Base-by-base conservation (phyloP, 2,797 vertebrate species). In the Monodelphis domestica region DNA sequence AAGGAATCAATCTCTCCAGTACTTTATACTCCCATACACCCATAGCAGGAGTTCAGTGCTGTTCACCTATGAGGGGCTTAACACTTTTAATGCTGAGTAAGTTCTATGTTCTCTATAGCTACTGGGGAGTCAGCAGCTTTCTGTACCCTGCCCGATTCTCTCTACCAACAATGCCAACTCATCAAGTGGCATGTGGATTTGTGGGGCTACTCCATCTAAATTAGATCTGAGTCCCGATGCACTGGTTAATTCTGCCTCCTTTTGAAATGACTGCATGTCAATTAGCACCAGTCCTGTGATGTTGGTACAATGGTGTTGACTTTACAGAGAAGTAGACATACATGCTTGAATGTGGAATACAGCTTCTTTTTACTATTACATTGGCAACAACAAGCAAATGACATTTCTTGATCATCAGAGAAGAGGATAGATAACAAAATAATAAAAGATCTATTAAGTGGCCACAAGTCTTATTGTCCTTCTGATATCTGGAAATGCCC, bases 41-140 rank as follows among this genome's bases (percentile, higher is more conserved):
- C 70, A 78, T 45, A 78, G 45, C 45, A 21, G 38, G 38, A 45
- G 38, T 45, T 9, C 38, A 78, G 45, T 26, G 70, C 70, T 45
- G 21, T 78, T 78, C 70, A 45, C 70, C 70, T 78, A 78, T 45
- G 38, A 78, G 70, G 45, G 70, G 70, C 70, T 78, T 78, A 78
- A 45, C 70, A 78, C 38, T 78, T 78, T 78, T 78, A 78, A 78
- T 78, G 70, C 70, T 78, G 70, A 78, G 70, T 78, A 78, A 78
- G 70, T 78, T 45, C 70, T 45, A 3, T 78, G 38, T 78, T 78
- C 70, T 78, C 38, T 78, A 45, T 78, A 78, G 38, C 70, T 78
- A 78, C n/a, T 78, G 70, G 70, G 21, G 70, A 78, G 70, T 78
- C 70, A 78, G 70, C 70, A 78, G 30, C 70, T 78, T 78, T 45